phyloP scores from a whole-genome alignment of 2,113 vertebrate genomes.

The Atractosteus spatula region DNA sequence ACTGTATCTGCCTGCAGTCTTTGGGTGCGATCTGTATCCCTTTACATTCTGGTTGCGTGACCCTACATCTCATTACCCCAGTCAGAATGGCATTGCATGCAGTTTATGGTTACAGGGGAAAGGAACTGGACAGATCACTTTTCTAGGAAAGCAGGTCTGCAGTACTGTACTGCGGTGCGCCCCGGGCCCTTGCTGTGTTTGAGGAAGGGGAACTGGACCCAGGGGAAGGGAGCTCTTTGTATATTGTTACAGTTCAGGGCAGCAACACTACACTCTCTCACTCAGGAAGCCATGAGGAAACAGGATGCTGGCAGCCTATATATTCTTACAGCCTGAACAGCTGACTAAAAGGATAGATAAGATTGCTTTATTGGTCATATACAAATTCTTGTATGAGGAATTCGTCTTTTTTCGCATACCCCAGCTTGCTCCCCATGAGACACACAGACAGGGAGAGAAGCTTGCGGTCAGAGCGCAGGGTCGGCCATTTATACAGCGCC shows the following conservation, averaged over 20 bases:
- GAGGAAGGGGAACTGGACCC: not conserved
- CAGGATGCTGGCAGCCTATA: conserved; percentile 27
- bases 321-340: conserved; percentile 20
- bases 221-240: conserved; percentile 46
- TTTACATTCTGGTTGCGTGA: too few relatives aligned
- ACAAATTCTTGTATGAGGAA: too few relatives aligned
- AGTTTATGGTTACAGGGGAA: conserved; percentile 33
- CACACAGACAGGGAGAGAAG: too few relatives aligned
- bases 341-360: too few relatives aligned
- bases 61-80: conserved; percentile 6
- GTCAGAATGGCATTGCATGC: conserved; percentile 19
- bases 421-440: too few relatives aligned
- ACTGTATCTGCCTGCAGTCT: too few relatives aligned
- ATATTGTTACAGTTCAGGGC: conserved; percentile 48
- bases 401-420: too few relatives aligned
- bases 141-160: conserved; percentile 29
- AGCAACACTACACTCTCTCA: conserved; percentile 35
- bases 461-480: too few relatives aligned
- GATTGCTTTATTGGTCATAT: too few relatives aligned
- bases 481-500: too few relatives aligned
- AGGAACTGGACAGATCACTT: conserved; percentile 24
- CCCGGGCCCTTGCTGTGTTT: conserved; percentile 11
- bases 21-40: too few relatives aligned
- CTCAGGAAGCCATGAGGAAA: conserved; percentile 29
- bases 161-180: conserved; percentile 36